Base-by-base conservation (phyloP, 2,797 vertebrate species). In the Melanotaenia trifasciata region DNA sequence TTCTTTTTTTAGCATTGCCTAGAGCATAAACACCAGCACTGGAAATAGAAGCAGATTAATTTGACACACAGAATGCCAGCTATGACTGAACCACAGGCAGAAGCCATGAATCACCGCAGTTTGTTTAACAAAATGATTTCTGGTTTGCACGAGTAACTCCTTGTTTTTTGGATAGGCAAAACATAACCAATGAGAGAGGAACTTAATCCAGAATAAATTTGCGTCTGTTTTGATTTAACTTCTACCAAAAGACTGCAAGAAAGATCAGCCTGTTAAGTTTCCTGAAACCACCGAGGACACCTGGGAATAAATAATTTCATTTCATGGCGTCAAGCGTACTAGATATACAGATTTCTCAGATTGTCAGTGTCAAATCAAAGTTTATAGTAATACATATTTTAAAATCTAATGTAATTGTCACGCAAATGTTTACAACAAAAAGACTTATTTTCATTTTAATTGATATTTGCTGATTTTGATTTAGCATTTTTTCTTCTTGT, bases 1-100 rank as follows among this genome's bases (percentile, higher is more conserved):
- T 73, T 60, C 30, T 74, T 79, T 76, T 83, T 74, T 76, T 58
- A 67, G 81, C 76, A 61, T 71, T 64, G 79, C 89, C 85, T 76
- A 80, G 89, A 81, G 88, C 84, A 88, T 90, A 90, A 93, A 92
- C 89, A 92, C 35, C 77, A 72, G 20, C 56, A 73, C 72, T 83
- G 36, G 76, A 88, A 89, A 86, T 86, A 87, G 81, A 89, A 80
- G 51, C 83, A 72, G 83, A 89, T 87, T 87, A 86, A 89, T 90
- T 83, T 89, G 88, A 90, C 68, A 80, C 74, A 88, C 60, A 72
- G 64, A 85, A 84, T 74, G 68, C 66, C 73, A 84, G 74, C 60
- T 80, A 84, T 68, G 72, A 82, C 67, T 51, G 18, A 69, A 75
- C 59, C 69, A 57, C n/a, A 68, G 45, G 74, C 72, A 60, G 33